Evolutionary conservation across 2,888 invertebrate genomes (phyloP), one percentile per base, ranked within the genome.

Genomic region (Agapetus fuscipes): DNA sequence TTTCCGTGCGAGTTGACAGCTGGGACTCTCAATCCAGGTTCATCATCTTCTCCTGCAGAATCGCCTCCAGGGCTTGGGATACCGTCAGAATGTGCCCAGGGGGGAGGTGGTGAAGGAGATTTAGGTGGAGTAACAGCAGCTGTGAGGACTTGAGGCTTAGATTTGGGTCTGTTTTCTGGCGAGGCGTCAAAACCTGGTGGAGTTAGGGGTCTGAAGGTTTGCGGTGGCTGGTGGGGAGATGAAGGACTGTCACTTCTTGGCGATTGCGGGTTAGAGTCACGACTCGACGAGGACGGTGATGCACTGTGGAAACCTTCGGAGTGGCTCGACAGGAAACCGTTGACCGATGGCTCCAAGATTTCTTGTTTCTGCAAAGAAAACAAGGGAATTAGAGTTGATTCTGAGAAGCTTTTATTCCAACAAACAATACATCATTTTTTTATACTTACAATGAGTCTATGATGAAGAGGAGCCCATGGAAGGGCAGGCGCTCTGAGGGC

Each of bases 1-100:
- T 87, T 89, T 11, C 86, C 86, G 51, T 87, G 81, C 0, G 79
- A 77, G 57, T 81, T 83, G 9, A 82, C 72, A n/a, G 78, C 71
- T 1, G 80, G 78, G 2, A 76, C 65, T 3, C 72, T 60, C 0
- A 78, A 57, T 0, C 72, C 76, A 2, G 75, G 74, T 44, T 78
- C 77, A 11, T 76, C 75, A 30, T 66, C 68, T 39, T 74, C 74
- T 3, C 32, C 17, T 9, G 31, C 17, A 4, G 45, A 43, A n/a
- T 39, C 39, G 13, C 31, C 36, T 26, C 27, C 37, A 11, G 48
- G 45, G 25, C 44, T 47, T 4, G 41, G 39, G 3, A 42, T 37
- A 3, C 39, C 47, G n/a, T 47, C 47, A 3, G 37, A 35, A 16
- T 20, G 34, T 11, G 33, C 16, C 3, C 14, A 30, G 44, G 44